phyloP scores from a whole-genome alignment of 2,797 vertebrate genomes.

The Rhadinocentrus ornatus region DNA sequence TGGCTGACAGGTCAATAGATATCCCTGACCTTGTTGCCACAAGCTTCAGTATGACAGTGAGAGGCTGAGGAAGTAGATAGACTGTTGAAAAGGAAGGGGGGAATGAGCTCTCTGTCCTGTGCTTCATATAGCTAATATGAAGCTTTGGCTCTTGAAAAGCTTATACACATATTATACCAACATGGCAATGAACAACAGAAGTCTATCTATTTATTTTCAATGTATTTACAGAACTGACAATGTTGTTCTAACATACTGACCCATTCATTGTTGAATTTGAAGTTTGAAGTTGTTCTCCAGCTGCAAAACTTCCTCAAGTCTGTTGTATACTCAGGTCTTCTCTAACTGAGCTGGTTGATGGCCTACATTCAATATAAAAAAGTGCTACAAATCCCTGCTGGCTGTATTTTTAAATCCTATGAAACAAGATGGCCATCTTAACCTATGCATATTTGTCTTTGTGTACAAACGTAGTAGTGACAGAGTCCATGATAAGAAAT shows the following conservation, averaged over 20 bases:
- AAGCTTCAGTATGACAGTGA: slow-evolving; percentile 33
- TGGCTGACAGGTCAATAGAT: slow-evolving; percentile 68
- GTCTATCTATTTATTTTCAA: background rate
- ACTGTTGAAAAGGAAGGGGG: background rate
- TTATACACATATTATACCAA: background rate
- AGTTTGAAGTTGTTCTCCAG: slow-evolving; percentile 1
- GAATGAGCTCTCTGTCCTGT: background rate
- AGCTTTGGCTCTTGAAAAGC: background rate
- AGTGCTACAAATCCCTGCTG: background rate
- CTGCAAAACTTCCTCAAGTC: background rate
- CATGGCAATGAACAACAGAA: background rate
- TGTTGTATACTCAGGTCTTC: background rate
- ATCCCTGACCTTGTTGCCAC: slow-evolving; percentile 63
- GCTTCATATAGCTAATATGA: slow-evolving; percentile 8
- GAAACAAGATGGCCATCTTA: background rate
- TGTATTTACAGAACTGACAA: background rate
- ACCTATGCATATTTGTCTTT: background rate
- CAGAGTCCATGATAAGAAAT: background rate
- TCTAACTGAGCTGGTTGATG: background rate
- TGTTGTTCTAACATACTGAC: background rate
- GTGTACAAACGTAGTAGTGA: background rate
- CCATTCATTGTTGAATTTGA: background rate
- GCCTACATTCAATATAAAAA: background rate
- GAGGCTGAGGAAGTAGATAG: slow-evolving; percentile 23
- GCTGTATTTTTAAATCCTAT: background rate